Evolutionary conservation across 1,140 invertebrate species (phyloP).

Genomic region (Trichogramma pretiosum): DNA sequence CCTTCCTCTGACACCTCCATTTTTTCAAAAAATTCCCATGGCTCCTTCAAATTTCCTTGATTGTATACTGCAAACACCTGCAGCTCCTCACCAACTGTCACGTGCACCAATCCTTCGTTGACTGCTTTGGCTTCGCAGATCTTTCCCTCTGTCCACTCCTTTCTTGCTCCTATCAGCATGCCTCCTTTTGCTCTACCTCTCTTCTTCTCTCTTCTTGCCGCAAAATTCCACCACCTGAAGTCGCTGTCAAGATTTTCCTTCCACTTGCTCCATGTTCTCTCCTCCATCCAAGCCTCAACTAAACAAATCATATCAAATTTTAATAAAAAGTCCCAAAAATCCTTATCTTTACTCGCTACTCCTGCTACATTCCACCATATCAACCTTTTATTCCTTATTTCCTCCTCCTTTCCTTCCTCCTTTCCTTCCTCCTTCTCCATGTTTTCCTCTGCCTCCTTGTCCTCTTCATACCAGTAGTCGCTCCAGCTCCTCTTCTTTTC

Average conservation of each 20-base stretch:
- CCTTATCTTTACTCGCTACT: background rate
- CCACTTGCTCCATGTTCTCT: background rate
- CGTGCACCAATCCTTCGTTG: too few relatives aligned
- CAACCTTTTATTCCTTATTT: too few relatives aligned
- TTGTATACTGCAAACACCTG: conserved; percentile 1
- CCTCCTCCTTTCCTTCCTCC: background rate
- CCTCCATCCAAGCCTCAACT: background rate
- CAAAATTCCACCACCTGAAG: background rate
- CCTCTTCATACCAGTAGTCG: too few relatives aligned
- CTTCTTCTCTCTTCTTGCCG: background rate
- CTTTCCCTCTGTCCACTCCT: background rate
- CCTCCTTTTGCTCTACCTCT: background rate
- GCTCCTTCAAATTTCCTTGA: background rate
- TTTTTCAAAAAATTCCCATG: background rate
- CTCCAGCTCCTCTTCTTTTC: background rate
- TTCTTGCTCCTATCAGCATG: too few relatives aligned
- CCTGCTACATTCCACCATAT: too few relatives aligned
- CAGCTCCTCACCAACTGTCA: background rate
- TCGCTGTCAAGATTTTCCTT: background rate
- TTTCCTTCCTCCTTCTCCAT: background rate
- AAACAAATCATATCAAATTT: too few relatives aligned
- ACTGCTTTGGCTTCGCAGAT: background rate
- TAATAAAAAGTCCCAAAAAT: background rate
- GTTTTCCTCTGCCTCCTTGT: background rate
- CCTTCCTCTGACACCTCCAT: conserved; percentile 1